Evolutionary conservation across 92 coral and sea anemone species (phyloP).

Genomic region (Blastomussa wellsi): DNA sequence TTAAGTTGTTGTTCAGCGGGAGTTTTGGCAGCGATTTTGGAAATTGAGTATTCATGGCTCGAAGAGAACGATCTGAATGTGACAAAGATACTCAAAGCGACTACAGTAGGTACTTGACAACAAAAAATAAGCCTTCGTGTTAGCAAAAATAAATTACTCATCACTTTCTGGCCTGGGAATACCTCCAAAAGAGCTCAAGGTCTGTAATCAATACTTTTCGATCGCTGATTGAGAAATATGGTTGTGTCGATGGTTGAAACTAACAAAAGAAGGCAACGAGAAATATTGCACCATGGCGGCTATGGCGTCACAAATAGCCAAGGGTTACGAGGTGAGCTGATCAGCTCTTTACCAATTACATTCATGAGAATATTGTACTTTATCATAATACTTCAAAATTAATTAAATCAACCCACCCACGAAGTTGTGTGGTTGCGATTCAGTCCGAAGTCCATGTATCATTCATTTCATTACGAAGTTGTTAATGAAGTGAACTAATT

Average conservation of each 20-base stretch:
- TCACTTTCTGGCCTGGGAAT: neutral
- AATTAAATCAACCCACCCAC: too few relatives aligned
- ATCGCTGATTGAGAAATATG: too few relatives aligned
- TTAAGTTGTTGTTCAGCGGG: neutral
- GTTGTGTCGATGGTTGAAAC: neutral
- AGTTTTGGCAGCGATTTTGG: neutral
- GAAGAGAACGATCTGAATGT: neutral
- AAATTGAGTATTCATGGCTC: neutral
- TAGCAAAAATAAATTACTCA: too few relatives aligned
- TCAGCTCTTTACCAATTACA: too few relatives aligned
- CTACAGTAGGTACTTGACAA: neutral
- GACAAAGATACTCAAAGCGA: neutral
- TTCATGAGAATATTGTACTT: too few relatives aligned
- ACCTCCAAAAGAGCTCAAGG: neutral
- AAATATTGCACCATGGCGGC: neutral
- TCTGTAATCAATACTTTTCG: neutral
- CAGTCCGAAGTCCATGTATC: too few relatives aligned
- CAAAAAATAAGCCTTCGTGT: neutral
- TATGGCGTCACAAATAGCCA: too few relatives aligned
- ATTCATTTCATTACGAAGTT: too few relatives aligned
- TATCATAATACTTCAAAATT: too few relatives aligned
- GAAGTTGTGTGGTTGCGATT: too few relatives aligned
- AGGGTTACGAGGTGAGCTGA: too few relatives aligned
- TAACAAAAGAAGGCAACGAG: neutral
- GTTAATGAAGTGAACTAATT: too few relatives aligned